phyloP scores from a whole-genome alignment of 2,797 vertebrate genomes.

The Ambastaia sidthimunki region DNA sequence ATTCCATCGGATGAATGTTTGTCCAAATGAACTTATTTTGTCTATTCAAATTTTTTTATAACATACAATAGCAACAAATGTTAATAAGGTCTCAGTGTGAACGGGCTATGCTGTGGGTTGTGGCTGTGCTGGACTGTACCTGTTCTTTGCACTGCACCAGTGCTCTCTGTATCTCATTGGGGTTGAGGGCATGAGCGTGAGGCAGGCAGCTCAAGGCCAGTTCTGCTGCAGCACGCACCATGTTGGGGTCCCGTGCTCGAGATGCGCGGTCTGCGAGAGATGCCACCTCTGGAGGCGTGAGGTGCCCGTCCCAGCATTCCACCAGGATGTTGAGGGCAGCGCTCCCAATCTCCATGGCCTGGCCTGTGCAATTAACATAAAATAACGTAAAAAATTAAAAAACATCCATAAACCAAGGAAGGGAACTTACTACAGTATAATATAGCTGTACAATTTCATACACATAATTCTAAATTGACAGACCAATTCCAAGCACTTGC shows the following conservation, averaged over 20 bases:
- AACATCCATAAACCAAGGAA: neutral
- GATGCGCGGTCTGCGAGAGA: conserved; percentile 96
- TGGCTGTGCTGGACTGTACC: conserved; percentile 71
- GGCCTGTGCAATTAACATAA: conserved; percentile 77
- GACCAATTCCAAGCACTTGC: neutral
- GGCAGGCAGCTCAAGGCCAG: conserved; percentile 97
- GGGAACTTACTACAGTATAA: neutral
- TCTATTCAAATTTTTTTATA: too few relatives aligned
- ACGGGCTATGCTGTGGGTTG: neutral
- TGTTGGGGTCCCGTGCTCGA: conserved; percentile 94
- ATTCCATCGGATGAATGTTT: too few relatives aligned
- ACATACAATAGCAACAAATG: too few relatives aligned
- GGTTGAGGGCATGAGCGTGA: conserved; percentile 96
- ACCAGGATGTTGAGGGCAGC: conserved; percentile 97
- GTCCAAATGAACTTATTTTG: too few relatives aligned
- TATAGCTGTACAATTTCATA: neutral
- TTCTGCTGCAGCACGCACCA: conserved; percentile 97
- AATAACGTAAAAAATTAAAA: conserved; percentile 3
- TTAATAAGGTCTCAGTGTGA: too few relatives aligned
- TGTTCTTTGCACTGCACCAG: conserved; percentile 99
- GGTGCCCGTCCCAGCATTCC: conserved; percentile 98
- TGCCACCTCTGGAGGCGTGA: conserved; percentile 96
- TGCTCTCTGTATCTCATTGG: conserved; percentile 98
- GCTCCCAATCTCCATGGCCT: conserved; percentile 99
- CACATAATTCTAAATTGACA: too few relatives aligned